Percentiles rank a stretch among this genome's conserved stretches.
These are phyloP conservation scores for Cricetomys ansorgei DNA, from an alignment of 2,113 vertebrate species.

Conservation along the genomic window DNA sequence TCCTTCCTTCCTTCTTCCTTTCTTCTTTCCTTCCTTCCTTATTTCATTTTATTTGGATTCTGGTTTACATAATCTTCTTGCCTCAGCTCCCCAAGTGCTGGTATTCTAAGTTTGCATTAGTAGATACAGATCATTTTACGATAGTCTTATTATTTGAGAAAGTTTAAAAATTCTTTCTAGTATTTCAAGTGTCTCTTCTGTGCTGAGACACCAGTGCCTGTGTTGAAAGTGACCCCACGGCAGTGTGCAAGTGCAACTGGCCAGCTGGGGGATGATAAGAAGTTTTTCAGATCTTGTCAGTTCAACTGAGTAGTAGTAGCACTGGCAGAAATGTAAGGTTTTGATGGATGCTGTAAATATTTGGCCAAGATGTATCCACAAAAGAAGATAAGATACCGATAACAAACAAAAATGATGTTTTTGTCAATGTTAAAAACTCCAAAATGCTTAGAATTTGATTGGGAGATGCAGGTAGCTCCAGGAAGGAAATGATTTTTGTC, in stretches of 20 bases:
- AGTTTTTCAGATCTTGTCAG: background rate
- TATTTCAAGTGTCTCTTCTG: background rate
- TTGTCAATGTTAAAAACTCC: background rate
- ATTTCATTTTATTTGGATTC: background rate
- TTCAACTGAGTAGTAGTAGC: background rate
- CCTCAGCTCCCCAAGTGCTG: background rate
- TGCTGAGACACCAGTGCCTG: too few relatives aligned
- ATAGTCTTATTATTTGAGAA: background rate
- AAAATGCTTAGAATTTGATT: background rate
- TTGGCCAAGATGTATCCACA: background rate
- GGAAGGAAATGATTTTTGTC: background rate
- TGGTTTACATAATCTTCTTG: background rate
- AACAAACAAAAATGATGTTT: background rate
- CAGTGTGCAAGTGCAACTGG: too few relatives aligned
- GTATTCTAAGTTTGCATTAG: background rate
- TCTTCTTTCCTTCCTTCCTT: accelerated
- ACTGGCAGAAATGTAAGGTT: background rate
- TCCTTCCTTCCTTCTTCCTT: background rate
- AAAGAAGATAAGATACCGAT: background rate
- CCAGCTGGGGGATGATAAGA: background rate
- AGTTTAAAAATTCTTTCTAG: background rate
- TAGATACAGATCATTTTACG: background rate
- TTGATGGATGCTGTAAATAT: background rate
- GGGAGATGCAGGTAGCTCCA: background rate
- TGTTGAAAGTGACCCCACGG: too few relatives aligned